phyloP scores from a whole-genome alignment of 2,797 vertebrate species.

The Channallabes apus region DNA sequence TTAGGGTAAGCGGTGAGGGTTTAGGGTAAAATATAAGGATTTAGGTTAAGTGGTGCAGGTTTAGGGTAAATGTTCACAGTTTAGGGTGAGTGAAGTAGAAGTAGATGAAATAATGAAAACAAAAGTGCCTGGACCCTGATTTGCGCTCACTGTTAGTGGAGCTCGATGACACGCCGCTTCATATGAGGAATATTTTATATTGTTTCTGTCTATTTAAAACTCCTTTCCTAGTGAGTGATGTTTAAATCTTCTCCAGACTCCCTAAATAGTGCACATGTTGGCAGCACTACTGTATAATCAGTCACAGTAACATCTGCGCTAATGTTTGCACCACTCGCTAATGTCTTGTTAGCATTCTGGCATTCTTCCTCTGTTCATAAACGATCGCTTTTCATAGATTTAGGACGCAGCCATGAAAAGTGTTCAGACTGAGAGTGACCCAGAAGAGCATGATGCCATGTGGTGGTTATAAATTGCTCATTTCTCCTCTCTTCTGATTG shows the following conservation, averaged over 20 bases:
- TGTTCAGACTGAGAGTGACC: not conserved
- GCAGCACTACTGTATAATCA: not conserved
- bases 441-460: not conserved
- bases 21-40: not conserved
- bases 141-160: not conserved
- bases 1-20: not conserved
- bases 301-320: not conserved
- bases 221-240: not conserved
- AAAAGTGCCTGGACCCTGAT: no score
- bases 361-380: not conserved
- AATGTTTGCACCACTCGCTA: not conserved
- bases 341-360: slow-evolving; percentile 11
- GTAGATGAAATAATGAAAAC: no score
- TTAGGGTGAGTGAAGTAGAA: not conserved
- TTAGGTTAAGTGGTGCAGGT: no score
- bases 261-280: not conserved
- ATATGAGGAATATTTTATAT: not conserved
- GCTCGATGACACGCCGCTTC: not conserved
- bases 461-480: not conserved
- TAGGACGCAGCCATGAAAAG: not conserved
- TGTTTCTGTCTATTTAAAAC: not conserved
- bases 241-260: not conserved
- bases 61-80: not conserved
- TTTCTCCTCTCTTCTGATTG: slow-evolving; percentile 21
- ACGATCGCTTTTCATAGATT: not conserved